A percentile compares a stretch with the other conserved stretches of the same genome.
phyloP scores from a whole-genome alignment of 2,797 vertebrate species.

The Iguana delicatissima region DNA sequence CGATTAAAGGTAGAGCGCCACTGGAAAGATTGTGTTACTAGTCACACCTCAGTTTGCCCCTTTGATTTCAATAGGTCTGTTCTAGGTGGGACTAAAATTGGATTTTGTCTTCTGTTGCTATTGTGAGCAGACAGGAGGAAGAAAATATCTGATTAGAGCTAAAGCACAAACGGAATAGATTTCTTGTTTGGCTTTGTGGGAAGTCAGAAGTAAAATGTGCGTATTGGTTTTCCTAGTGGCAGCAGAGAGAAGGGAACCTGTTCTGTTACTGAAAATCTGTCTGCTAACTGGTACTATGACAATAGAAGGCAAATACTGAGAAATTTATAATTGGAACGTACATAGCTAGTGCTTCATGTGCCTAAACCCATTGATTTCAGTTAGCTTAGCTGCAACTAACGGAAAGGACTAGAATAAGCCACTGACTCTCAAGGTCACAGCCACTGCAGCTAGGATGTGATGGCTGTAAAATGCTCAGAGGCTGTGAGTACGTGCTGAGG shows the following conservation, averaged over 20 bases:
- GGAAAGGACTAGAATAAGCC: not conserved
- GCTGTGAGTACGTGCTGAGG: not conserved
- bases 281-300: not conserved
- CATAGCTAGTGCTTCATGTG: not conserved
- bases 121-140: not conserved
- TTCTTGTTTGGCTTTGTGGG: not conserved
- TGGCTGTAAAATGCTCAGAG: not conserved
- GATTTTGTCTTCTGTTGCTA: not conserved
- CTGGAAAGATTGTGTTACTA: too few species aligned
- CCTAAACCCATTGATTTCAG: not conserved
- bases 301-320: not conserved
- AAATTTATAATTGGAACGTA: not conserved
- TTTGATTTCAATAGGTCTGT: too few species aligned
- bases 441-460: not conserved
- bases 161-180: not conserved
- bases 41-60: too few species aligned
- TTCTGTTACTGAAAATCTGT: not conserved
- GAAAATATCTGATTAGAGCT: not conserved
- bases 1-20: too few species aligned
- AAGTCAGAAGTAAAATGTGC: not conserved
- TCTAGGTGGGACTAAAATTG: too few species aligned
- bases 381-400: not conserved
- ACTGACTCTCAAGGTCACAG: constrained; percentile 22
- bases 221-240: too few species aligned
- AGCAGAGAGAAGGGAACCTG: not conserved